Evolutionary conservation across 2,888 invertebrate species (phyloP), one percentile per base, ranked within the genome.

Genomic region (Ecliptopera silaceata): DNA sequence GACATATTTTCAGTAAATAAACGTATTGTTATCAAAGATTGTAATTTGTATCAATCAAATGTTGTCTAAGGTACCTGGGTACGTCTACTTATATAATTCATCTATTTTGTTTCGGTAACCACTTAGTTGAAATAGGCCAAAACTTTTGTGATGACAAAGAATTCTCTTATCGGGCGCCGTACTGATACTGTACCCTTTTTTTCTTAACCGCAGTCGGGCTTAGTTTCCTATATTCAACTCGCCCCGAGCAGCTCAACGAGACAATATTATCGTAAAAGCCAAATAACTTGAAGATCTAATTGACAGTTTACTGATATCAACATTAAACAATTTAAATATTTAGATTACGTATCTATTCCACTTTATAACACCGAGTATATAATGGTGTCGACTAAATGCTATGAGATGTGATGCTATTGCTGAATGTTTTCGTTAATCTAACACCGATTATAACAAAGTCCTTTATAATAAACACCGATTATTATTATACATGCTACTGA

Each of bases 271-370:
- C 29, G 46, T 34, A 45, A 10, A 45, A 18, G 29, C 26, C 67
- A 74, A 74, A 69, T 59, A 64, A 71, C 69, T 67, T 68, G 66
- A 70, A 66, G 52, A 58, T 69, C 70, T 76, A 76, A 74, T 75
- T 76, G 74, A 76, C 74, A 71, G 61, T 69, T 59, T 56, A 57
- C 59, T 54, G 56, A 64, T 63, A 64, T 53, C 46, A 57, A 59
- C 49, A 54, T 62, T 36, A 56, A 59, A 67, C 58, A 64, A 68
- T 67, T 66, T 60, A 66, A 64, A 65, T 61, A 59, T 63, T 60
- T 59, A 39, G 65, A 70, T 67, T 64, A 72, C 68, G 56, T 68
- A 72, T 67, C 68, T 65, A 71, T 68, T 62, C 45, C 41, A 56
- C 41, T 12, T 17, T 47, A 18, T 31, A 18, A 58, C 44, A 52